These are phyloP conservation scores for Eristalinus sepulchralis DNA, from an alignment of 2,888 invertebrate genomes.

Conservation along the genomic window DNA sequence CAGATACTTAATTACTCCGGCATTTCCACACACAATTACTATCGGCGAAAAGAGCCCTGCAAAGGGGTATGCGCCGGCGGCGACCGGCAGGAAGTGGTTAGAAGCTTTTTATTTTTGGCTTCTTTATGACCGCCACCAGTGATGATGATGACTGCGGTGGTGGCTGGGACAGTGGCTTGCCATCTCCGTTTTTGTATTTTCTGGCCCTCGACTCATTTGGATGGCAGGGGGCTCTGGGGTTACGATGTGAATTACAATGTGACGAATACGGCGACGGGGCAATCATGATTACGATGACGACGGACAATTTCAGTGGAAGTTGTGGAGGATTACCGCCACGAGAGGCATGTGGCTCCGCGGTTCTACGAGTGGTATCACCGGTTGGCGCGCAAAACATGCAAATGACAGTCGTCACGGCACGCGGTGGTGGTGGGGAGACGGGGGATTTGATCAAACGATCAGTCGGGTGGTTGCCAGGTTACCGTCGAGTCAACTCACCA, in stretches of 20 bases:
- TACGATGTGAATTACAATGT: slow-evolving; percentile 51
- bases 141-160: not conserved
- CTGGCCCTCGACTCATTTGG: not conserved
- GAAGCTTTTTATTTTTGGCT: slow-evolving; percentile 43
- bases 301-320: slow-evolving; percentile 43
- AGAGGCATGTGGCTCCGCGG: not conserved
- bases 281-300: slow-evolving; percentile 32
- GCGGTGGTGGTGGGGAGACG: not conserved
- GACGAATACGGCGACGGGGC: slow-evolving; percentile 33
- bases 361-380: not conserved
- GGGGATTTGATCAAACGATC: slow-evolving; percentile 16
- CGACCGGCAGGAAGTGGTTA: slow-evolving; percentile 35
- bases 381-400: not conserved
- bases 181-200: not conserved
- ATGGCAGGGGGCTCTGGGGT: slow-evolving; percentile 11
- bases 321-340: slow-evolving; percentile 8
- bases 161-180: not conserved
- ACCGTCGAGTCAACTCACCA: slow-evolving; percentile 18
- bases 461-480: slow-evolving; percentile 19
- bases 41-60: not conserved
- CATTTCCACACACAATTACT: slow-evolving; percentile 19
- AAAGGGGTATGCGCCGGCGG: not conserved
- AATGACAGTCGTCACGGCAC: not conserved
- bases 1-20: slow-evolving; percentile 25
- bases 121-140: slow-evolving; percentile 35